phyloP scores from a whole-genome alignment of 2,797 vertebrate species.

The Cuniculus paca region DNA sequence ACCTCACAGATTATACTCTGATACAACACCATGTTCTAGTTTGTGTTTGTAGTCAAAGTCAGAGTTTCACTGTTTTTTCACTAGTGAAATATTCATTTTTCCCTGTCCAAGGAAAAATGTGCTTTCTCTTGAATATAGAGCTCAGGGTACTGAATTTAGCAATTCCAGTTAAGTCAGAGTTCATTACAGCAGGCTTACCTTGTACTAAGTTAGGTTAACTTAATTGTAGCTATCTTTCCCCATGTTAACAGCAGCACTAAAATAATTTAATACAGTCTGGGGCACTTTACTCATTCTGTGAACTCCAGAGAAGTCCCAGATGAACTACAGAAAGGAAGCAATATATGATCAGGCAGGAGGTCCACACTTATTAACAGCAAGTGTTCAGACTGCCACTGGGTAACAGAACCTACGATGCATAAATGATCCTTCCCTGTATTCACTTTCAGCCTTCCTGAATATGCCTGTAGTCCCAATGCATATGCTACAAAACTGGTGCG shows the following conservation, averaged over 20 bases:
- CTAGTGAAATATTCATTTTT: slow-evolving; percentile 1
- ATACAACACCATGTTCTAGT: not conserved
- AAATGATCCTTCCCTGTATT: not conserved
- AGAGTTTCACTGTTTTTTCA: not conserved
- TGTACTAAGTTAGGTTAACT: slow-evolving; percentile 11
- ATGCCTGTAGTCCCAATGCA: accelerated
- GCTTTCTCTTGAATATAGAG: slow-evolving; percentile 25
- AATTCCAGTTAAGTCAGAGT: slow-evolving; percentile 45
- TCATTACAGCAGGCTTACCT: slow-evolving; percentile 38
- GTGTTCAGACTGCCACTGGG: not conserved
- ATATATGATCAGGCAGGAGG: slow-evolving; percentile 81
- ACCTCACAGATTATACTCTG: not conserved
- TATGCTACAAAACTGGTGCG: not conserved
- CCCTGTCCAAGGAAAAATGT: not conserved
- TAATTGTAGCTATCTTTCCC: slow-evolving; percentile 23
- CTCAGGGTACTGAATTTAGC: slow-evolving; percentile 58
- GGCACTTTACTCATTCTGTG: slow-evolving; percentile 80
- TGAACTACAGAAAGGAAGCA: slow-evolving; percentile 79
- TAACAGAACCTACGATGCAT: not conserved
- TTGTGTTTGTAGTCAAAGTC: not conserved
- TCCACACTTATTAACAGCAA: slow-evolving; percentile 69
- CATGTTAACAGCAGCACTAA: slow-evolving; percentile 53
- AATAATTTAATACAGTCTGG: slow-evolving; percentile 75
- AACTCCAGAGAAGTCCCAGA: slow-evolving; percentile 83
- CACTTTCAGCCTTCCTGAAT: not conserved